Conservation (phyloP, 2,113 vertebrate species). For the Sminthopsis crassicaudata region DNA sequence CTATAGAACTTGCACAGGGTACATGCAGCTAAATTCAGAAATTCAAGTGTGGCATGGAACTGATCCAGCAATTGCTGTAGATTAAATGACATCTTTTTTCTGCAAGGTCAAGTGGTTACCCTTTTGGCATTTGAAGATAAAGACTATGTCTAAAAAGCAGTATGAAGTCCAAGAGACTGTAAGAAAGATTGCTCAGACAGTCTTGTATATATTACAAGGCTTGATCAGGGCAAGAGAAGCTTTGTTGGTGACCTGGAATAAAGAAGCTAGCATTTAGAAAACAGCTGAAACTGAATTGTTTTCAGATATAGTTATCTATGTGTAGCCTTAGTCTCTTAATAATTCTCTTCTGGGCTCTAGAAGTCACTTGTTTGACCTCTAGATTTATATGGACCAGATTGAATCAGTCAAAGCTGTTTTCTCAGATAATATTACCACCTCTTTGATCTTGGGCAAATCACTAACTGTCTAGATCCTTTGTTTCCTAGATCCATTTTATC, state of each 20-base stretch:
- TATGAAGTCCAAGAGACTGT: slow-evolving; percentile 76
- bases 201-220: neutral
- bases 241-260: neutral
- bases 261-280: neutral
- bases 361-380: slow-evolving; percentile 34
- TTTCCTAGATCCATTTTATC: neutral
- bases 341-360: neutral
- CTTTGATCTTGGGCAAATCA: neutral
- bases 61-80: slow-evolving; percentile 80
- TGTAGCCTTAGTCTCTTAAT: slow-evolving; percentile 36
- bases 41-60: slow-evolving; percentile 84
- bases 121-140: slow-evolving; percentile 80
- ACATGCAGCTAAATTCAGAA: slow-evolving; percentile 82
- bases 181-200: slow-evolving; percentile 77
- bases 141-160: slow-evolving; percentile 78
- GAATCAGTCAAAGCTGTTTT: slow-evolving; percentile 15
- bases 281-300: slow-evolving; percentile 29
- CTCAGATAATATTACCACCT: neutral
- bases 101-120: slow-evolving; percentile 72
- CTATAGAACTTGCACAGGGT: slow-evolving; percentile 67
- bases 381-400: slow-evolving; percentile 33
- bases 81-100: slow-evolving; percentile 80
- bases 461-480: neutral
- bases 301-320: slow-evolving; percentile 32
- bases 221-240: neutral